Evolutionary conservation across 1,140 invertebrate species (phyloP), one percentile per base, ranked within the genome.

Genomic region (Zeugodacus cucurbitae): DNA sequence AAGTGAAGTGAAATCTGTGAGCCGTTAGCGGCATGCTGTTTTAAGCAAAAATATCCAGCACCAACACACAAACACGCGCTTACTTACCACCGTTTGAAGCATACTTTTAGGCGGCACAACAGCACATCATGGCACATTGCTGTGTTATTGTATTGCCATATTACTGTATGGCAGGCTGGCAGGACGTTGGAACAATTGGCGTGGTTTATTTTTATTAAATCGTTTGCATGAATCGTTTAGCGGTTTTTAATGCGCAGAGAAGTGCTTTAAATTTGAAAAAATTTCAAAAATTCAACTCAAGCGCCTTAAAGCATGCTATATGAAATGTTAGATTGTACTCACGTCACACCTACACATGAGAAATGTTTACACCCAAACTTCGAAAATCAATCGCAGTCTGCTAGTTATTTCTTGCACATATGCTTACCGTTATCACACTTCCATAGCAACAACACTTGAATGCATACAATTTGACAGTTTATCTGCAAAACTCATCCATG

Each of bases 1-100:
- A 54, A 86, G 29, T 74, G 70, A n/a, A 74, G 70, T 74, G 37
- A 41, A 74, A 74, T 74, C 70, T 74, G 70, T 74, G 64, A 14
- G 64, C 64, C 59, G 37, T 41, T 41, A 41, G 17, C 37, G 70
- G 20, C 22, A 41, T 41, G 70, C 32, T 70, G 64, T 34, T 70
- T 70, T 70, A 70, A 70, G 32, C 26, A 70, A 70, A 70, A 70
- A 32, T 32, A 37, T 70, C 5, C 32, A 41, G 2, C 22, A n/a
- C 22, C 48, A 54, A 10, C n/a, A n/a, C n/a, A n/a, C n/a, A n/a
- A n/a, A 32, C 32, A 70, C 64, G 14, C 17, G 29, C 37, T 32
- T n/a, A 41, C 37, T 32, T n/a, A 41, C 26, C 32, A 67, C 29
- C 1, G 26, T 29, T n/a, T 29, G 7, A 64, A 64, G 26, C 5